Evolutionary conservation across 2,113 vertebrate species (phyloP), one percentile per base, ranked within the genome.

Genomic region (Illadopsis cleaveri): DNA sequence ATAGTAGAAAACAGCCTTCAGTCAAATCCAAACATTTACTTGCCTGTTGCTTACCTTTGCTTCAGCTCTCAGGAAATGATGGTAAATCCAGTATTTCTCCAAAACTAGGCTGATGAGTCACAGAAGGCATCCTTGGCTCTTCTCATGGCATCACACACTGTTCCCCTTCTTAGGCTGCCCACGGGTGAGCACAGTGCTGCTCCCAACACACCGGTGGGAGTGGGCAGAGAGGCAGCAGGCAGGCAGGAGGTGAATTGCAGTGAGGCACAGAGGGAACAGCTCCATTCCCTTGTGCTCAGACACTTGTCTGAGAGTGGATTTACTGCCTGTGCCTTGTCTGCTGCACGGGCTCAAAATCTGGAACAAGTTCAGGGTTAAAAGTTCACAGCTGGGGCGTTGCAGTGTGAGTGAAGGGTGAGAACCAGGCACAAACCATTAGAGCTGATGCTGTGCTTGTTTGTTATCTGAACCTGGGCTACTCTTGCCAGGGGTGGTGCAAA

Each of bases 291-390:
- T 11, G 44, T 18, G 27, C 58, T 57, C 58, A 88, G 94, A 57
- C 38, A 37, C 20, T 70, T 31, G 44, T 45, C 78, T 85, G 53
- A 31, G 53, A 27, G 82, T n/a, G 25, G 76, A 80, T 86, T 88
- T 86, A 73, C 38, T 23, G 62, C 71, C 66, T 76, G 15, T 14
- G 58, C 42, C 40, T 60, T 33, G 3, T 17, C 42, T 70, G 58
- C 62, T 72, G 38, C 9, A 17, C 12, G 8, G 62, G 42, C 57
- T 88, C 50, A 22, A 19, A 35, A 11, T 35, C 66, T 82, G 71
- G 42, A 92, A 66, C n/a, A 73, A 45, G 71, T 23, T 82, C 68
- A 64, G 75, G 84, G 79, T 82, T 69, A 86, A 50, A 83, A 92
- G 90, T 83, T 86, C 90, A 77, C 54, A 54, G 62, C 79, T 69